Evolutionary conservation across 1,140 invertebrate genomes (phyloP).

Genomic region (Anadara kagoshimensis): DNA sequence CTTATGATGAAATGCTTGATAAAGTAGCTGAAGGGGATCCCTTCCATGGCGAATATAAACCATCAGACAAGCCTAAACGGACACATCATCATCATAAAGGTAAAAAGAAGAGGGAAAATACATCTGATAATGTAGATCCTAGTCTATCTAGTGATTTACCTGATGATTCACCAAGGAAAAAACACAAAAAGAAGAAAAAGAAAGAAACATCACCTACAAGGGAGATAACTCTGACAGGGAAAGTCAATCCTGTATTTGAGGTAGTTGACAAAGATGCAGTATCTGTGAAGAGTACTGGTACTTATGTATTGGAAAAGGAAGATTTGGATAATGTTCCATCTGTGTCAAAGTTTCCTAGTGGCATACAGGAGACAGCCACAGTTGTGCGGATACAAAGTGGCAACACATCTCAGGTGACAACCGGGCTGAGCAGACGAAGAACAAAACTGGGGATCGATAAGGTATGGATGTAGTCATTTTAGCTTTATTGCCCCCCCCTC

Average conservation of each 20-base stretch:
- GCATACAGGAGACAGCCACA: too few species aligned
- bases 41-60: slow-evolving; percentile 34
- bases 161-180: slow-evolving; percentile 1
- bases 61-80: slow-evolving; percentile 36
- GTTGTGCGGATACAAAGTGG: too few species aligned
- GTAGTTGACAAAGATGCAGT: slow-evolving; percentile 17
- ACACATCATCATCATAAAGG: slow-evolving; percentile 23
- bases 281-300: slow-evolving; percentile 37
- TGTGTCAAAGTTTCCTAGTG: too few species aligned
- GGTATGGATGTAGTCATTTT: background rate
- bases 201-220: background rate
- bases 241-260: slow-evolving; percentile 27
- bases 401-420: too few species aligned
- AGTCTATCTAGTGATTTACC: slow-evolving; percentile 1
- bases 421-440: too few species aligned
- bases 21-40: slow-evolving; percentile 33
- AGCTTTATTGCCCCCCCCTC: too few species aligned
- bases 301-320: slow-evolving; percentile 27
- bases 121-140: slow-evolving; percentile 3
- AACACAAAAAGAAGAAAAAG: slow-evolving; percentile 27
- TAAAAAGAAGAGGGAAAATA: slow-evolving; percentile 30
- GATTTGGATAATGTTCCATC: background rate
- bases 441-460: background rate
- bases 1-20: slow-evolving; percentile 38
- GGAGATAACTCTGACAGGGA: slow-evolving; percentile 24